Evolutionary conservation across 23 tunicate species (phyloP), one percentile per base, ranked within the genome.

Genomic region (Corella eumyota): DNA sequence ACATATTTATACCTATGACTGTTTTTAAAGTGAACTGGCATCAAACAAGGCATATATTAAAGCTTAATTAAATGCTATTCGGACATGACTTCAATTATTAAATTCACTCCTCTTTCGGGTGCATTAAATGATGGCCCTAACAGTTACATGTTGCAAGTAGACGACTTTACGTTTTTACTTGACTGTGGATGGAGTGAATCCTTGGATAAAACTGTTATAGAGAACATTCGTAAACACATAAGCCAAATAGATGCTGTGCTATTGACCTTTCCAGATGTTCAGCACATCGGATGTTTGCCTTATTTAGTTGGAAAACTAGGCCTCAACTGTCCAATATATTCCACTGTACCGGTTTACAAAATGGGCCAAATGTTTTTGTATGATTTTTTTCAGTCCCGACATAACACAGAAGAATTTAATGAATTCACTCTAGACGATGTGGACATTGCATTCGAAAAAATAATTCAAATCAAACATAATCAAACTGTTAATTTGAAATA

Each of bases 121-220:
- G 92, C 92, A 13, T 37, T 60, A 24, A 55, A 92, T 71, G 98
- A 92, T 50, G 92, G 80, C 30, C 98, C 98, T 29, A 66, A 77
- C 62, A 83, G 98, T 55, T 76, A 77, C 56, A 29, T 92, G 26
- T 60, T 88, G 32, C 96, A 88, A 62, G 85, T 92, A 33, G 98
- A 92, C 60, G 98, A 92, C 37, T 92, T 92, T 49, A 92, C 80
- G 0, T 77, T 92, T 70, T 68, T 92, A 1, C 87, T 92, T 4
- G 98, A 92, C 52, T 92, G 98, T 65, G 98, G 98, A 58, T 92
- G 98, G 98, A 57, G 70, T 58, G 98, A 92, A 66, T 50, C 50
- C 32, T 76, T 81, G 34, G 77, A 73, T 32, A 49, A 36, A 33
- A 30, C 57, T 13, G 66, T 92, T 1, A 71, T 92, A 7, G 70